phyloP scores from a whole-genome alignment of 2,888 invertebrate genomes.

The Mactromeris polynyma region DNA sequence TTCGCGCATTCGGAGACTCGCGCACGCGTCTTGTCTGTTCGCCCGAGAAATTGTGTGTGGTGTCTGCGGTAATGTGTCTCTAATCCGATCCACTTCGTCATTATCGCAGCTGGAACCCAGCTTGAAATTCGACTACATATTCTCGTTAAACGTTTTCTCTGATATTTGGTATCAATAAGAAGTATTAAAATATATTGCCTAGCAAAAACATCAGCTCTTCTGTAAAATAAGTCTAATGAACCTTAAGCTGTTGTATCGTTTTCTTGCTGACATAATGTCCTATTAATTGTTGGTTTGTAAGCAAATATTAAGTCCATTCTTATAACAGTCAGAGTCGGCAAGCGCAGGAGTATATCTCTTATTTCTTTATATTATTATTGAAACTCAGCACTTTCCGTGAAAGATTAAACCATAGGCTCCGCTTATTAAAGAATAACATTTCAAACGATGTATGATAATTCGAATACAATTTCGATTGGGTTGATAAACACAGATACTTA shows the following conservation, averaged over 20 bases:
- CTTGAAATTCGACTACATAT: not conserved
- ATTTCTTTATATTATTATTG: not conserved
- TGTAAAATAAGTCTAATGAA: not conserved
- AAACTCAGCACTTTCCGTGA: not conserved
- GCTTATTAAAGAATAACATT: not conserved
- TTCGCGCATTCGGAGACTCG: not conserved
- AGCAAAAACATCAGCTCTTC: not conserved
- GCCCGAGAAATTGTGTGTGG: slow-evolving; percentile 15
- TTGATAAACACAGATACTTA: too few species aligned
- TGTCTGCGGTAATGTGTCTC: not conserved
- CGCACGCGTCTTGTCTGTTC: not conserved
- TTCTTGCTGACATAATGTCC: not conserved
- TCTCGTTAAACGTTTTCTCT: not conserved
- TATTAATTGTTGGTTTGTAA: not conserved
- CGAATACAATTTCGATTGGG: not conserved
- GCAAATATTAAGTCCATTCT: not conserved
- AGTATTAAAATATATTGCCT: not conserved
- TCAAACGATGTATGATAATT: not conserved
- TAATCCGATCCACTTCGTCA: not conserved
- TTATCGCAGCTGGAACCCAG: slow-evolving; percentile 6
- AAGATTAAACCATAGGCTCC: not conserved
- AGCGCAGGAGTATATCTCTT: not conserved
- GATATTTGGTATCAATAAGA: slow-evolving; percentile 4
- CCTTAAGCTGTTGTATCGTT: not conserved
- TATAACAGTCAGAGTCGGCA: not conserved